phyloP scores from a whole-genome alignment of 2,797 vertebrate genomes.

The Lemur catta region DNA sequence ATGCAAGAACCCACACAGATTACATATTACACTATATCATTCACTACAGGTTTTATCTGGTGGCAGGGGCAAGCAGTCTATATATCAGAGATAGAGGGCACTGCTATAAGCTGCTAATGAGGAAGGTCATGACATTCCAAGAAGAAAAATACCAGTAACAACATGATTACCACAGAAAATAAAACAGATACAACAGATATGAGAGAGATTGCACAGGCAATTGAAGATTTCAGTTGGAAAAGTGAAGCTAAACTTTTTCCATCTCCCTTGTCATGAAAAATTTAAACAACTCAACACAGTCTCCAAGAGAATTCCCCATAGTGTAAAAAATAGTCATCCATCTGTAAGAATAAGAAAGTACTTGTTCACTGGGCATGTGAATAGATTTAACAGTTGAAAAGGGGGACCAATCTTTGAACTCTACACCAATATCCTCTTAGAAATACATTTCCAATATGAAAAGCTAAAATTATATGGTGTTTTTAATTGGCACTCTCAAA shows the following conservation, averaged over 20 bases:
- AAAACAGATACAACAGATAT: background rate
- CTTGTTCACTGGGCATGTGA: background rate
- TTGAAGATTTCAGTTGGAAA: conserved; percentile 47
- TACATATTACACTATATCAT: background rate
- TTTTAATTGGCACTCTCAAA: background rate
- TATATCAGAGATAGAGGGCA: background rate
- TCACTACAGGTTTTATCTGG: background rate
- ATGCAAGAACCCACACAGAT: background rate
- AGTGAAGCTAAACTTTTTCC: conserved; percentile 27
- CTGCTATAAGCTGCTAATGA: background rate
- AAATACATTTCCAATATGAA: background rate
- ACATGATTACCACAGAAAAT: background rate
- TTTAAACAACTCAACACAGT: conserved; percentile 32
- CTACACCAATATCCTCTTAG: background rate
- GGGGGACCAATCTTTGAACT: background rate
- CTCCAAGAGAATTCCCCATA: background rate
- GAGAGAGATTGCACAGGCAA: background rate
- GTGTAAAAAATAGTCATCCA: background rate
- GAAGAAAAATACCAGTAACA: background rate
- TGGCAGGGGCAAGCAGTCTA: too few species aligned
- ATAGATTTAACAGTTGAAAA: background rate
- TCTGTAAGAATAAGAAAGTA: background rate
- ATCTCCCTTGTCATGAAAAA: conserved; percentile 28
- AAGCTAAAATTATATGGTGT: background rate
- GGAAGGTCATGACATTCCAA: background rate